Percentiles rank a stretch among this genome's conserved stretches.
These are phyloP conservation scores for Cataglyphis livida DNA, from an alignment of 2,888 invertebrate genomes.

Conservation along the genomic window DNA sequence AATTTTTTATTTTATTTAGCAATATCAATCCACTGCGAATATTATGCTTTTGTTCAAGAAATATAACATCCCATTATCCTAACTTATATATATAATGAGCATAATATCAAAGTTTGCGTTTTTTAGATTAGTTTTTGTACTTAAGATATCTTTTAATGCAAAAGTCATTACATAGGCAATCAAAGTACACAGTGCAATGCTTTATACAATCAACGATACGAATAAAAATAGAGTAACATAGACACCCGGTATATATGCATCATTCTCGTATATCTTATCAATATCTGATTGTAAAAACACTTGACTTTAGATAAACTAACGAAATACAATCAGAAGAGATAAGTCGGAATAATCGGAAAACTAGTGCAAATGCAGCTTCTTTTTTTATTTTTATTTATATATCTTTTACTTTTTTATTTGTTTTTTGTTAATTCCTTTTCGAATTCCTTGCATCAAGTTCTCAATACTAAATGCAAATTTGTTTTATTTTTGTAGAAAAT, in stretches of 20 bases:
- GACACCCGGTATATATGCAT: background rate
- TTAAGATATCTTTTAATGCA: constrained; percentile 6
- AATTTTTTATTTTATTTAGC: constrained; percentile 24
- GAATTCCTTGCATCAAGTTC: background rate
- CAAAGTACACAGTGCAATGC: constrained; percentile 15
- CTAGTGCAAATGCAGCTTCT: background rate
- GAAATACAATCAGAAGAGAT: background rate
- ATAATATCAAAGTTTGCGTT: background rate
- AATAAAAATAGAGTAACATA: background rate
- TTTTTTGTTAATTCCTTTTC: background rate
- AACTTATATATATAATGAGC: background rate
- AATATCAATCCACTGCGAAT: background rate
- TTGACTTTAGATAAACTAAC: background rate
- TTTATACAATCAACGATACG: background rate
- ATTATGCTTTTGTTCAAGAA: background rate
- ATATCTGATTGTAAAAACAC: background rate
- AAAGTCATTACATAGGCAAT: constrained; percentile 4
- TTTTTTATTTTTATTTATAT: background rate
- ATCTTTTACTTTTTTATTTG: background rate
- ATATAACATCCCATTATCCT: too few relatives aligned
- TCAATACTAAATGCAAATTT: background rate
- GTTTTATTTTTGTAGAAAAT: background rate
- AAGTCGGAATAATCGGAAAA: background rate
- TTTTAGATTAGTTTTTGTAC: constrained; percentile 6
- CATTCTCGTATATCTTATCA: background rate